phyloP scores from a whole-genome alignment of 2,888 invertebrate species.

The Pseudococcus jackbeardsleyi region DNA sequence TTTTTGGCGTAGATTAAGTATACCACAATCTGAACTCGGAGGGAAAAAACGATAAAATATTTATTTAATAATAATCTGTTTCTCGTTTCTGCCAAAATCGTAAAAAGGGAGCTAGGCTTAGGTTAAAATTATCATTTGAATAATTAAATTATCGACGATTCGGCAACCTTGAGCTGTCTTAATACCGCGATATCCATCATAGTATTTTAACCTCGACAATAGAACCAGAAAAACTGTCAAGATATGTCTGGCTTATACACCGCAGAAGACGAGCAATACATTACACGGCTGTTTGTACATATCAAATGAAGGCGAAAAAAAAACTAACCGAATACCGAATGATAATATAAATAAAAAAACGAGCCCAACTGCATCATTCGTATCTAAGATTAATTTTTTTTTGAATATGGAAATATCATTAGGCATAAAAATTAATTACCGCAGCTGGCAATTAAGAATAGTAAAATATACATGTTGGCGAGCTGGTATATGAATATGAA shows the following conservation, averaged over 20 bases:
- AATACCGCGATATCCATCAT: conserved; percentile 35
- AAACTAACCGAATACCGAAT: neutral
- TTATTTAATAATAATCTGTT: conserved; percentile 12
- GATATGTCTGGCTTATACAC: conserved; percentile 25
- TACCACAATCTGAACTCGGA: neutral
- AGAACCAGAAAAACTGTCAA: conserved; percentile 43
- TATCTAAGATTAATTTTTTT: conserved; percentile 32
- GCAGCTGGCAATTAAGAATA: neutral
- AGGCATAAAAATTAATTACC: conserved; percentile 18
- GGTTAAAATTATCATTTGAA: conserved; percentile 14
- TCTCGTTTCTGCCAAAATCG: neutral
- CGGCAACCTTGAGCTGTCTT: conserved; percentile 10
- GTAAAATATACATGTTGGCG: conserved; percentile 35
- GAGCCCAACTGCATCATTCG: neutral
- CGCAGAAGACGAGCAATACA: neutral
- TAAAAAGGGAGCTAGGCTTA: neutral
- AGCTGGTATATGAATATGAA: neutral
- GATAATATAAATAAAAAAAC: conserved; percentile 6
- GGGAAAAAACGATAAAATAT: conserved; percentile 25
- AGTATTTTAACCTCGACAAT: conserved; percentile 52
- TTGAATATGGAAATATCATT: neutral
- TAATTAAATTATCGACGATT: conserved; percentile 53
- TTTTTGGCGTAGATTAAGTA: conserved; percentile 45
- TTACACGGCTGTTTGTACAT: conserved; percentile 30
- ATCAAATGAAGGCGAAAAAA: neutral